Evolutionary conservation across 2,888 invertebrate species (phyloP).

Genomic region (Platypus cylindrus): DNA sequence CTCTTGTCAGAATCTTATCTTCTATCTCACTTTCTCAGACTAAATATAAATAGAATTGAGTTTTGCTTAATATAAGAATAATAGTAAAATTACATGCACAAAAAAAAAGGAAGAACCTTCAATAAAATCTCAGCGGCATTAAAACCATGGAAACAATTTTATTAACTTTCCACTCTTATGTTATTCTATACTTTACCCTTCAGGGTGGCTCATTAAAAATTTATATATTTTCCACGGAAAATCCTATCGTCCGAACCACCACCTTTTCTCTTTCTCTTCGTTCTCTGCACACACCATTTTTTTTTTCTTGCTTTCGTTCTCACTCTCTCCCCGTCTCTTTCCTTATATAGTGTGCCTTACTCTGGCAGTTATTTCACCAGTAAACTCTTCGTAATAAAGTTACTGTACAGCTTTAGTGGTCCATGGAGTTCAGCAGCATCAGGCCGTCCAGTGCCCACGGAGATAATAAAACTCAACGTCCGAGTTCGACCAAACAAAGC

Average conservation of each 20-base stretch:
- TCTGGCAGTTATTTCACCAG: conserved; percentile 15
- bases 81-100: too few species aligned
- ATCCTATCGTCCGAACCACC: not conserved
- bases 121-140: too few species aligned
- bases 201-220: conserved; percentile 1
- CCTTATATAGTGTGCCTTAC: too few species aligned
- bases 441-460: conserved; percentile 19
- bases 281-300: too few species aligned
- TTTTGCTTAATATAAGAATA: too few species aligned
- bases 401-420: conserved; percentile 34
- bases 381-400: conserved; percentile 32
- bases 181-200: not conserved
- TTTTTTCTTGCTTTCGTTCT: too few species aligned
- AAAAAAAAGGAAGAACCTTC: too few species aligned
- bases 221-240: conserved; percentile 1
- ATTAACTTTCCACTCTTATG: not conserved
- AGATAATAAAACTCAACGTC: conserved; percentile 38
- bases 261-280: not conserved
- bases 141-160: too few species aligned
- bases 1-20: too few species aligned
- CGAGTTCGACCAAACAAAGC: conserved; percentile 34
- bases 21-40: too few species aligned
- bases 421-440: conserved; percentile 20
- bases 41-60: too few species aligned
- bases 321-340: too few species aligned